Base-by-base conservation (phyloP, 2,888 invertebrate genomes). In the Ptychoptera contaminata region DNA sequence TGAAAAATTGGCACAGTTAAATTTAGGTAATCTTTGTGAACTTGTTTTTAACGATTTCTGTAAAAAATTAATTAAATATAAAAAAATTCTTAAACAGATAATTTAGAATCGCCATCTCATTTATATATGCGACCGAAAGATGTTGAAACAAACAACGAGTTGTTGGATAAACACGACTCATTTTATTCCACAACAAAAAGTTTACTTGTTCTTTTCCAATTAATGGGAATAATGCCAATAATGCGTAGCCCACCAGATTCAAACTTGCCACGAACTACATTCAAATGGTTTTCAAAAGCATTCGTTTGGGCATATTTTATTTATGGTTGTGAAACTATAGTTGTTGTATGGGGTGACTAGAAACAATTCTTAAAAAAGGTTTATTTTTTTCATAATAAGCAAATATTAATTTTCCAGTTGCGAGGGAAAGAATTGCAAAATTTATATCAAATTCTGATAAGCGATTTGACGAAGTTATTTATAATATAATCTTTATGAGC, bases 221-320 rank as follows among this genome's bases (percentile, higher is more conserved):
- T 81, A 37, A 81, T 79, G 80, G 81, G 81, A 3, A 69, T 81
- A 0, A 81, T 81, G 81, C 81, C 81, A 1, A 77, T 82, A 37
- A 77, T 79, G 68, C 68, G 80, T 37, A 75, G 75, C 40, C 70
- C 74, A 2, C 69, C 66, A 53, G 65, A 65, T 56, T 46, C 62
- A 55, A 60, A 69, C 61, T 43, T 68, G 59, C 48, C 67, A 50
- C 53, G 75, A 0, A 76, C 77, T 0, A 74, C 73, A 11, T 77
- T 60, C 54, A 72, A 72, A 42, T 81, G 79, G 78, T 69, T 72
- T 48, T 81, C 81, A 1, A 73, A 72, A 50, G 74, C 77, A 6
- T 74, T 77, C 9, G 59, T 77, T 40, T 81, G 78, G 73, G 80
- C 81, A 0, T 73, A 79, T 44, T 63, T 73, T 35, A 67, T 81